These are phyloP conservation scores for Galago senegalensis DNA, from an alignment of 2,797 vertebrate genomes.

Conservation along the genomic window DNA sequence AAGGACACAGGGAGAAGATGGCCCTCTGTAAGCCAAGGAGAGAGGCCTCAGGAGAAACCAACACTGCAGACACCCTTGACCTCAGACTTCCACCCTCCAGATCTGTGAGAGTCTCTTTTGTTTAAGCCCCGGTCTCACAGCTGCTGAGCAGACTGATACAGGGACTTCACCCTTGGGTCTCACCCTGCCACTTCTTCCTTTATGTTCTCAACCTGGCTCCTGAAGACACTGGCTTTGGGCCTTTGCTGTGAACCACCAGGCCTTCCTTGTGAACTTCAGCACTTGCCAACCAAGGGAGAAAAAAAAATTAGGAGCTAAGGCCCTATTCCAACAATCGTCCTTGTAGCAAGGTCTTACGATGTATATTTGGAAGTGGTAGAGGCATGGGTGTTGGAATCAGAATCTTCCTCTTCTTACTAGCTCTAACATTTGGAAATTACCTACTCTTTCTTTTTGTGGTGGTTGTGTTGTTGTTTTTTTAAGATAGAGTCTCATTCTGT, in stretches of 20 bases:
- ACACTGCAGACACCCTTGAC: not conserved
- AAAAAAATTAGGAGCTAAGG: not conserved
- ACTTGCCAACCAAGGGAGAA: not conserved
- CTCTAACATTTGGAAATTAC: not conserved
- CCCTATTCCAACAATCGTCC: not conserved
- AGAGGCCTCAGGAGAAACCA: not conserved
- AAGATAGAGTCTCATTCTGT: too few species aligned
- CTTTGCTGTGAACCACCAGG: not conserved
- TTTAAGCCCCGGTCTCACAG: not conserved
- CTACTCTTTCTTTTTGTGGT: too few species aligned
- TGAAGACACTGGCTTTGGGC: not conserved
- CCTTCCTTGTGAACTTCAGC: not conserved
- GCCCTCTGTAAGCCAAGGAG: not conserved
- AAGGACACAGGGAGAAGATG: not conserved
- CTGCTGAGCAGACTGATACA: not conserved
- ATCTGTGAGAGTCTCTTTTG: not conserved
- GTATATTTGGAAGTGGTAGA: not conserved
- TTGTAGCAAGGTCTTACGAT: not conserved
- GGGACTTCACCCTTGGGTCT: too few species aligned
- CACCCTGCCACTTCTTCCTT: not conserved
- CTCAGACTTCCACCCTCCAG: not conserved
- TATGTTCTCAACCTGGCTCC: not conserved
- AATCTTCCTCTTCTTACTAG: not conserved
- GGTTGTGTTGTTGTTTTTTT: too few species aligned
- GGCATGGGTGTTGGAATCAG: not conserved